Percentiles rank a stretch among this genome's conserved stretches.
These are phyloP conservation scores for Columba janthina DNA, from an alignment of 2,113 vertebrate genomes.

Conservation along the genomic window DNA sequence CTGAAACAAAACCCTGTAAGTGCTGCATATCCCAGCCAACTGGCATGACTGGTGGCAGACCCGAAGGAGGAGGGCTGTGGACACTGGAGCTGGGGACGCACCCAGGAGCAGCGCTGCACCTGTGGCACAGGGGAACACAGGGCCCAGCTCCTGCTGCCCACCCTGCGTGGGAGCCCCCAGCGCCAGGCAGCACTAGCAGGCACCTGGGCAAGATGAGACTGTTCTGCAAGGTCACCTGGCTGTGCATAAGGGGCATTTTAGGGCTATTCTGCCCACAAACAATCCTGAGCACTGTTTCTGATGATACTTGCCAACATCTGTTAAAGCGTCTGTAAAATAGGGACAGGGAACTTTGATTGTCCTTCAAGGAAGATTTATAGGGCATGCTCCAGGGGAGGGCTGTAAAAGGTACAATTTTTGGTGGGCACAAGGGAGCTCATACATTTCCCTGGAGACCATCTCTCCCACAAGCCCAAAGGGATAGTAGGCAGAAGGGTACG, in stretches of 20 bases:
- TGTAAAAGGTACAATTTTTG: background rate
- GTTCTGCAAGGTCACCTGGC: background rate
- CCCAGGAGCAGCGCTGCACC: background rate
- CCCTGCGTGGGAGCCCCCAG: background rate
- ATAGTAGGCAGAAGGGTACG: rapidly evolving
- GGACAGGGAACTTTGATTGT: background rate
- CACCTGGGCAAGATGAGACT: background rate
- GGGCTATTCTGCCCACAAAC: background rate
- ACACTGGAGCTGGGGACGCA: rapidly evolving
- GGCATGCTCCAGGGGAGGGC: background rate
- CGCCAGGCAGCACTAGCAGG: background rate
- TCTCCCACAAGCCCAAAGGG: background rate
- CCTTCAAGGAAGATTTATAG: background rate
- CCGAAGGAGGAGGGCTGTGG: background rate
- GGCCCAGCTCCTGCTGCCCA: background rate
- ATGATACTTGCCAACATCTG: background rate
- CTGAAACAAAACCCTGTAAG: background rate
- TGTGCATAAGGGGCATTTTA: background rate
- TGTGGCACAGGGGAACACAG: rapidly evolving
- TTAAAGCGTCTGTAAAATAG: background rate
- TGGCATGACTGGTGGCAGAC: background rate
- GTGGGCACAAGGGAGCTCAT: background rate
- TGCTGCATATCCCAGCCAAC: rapidly evolving
- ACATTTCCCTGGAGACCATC: background rate
- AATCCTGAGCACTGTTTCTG: background rate